Conservation (phyloP, 2,797 vertebrate genomes). For the Tamandua tetradactyla region DNA sequence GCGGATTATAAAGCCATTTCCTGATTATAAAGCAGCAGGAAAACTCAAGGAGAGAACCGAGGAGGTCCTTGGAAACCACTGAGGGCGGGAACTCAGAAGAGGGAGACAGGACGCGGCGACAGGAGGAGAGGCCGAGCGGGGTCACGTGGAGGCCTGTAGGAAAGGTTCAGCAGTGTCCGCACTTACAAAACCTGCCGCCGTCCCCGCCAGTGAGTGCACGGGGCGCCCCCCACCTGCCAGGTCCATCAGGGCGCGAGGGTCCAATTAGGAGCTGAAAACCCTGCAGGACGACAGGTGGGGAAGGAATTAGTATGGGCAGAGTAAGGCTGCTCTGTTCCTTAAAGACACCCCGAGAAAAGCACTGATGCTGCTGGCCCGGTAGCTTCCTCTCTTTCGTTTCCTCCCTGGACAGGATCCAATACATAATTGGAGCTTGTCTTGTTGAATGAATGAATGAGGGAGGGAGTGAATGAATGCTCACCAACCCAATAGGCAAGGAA, state of each 20-base stretch:
- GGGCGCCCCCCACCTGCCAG: slow-evolving; percentile 74
- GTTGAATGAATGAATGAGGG: background rate
- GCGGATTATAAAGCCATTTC: slow-evolving; percentile 77
- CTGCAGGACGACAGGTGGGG: slow-evolving; percentile 80
- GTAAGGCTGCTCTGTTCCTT: background rate
- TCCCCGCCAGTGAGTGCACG: slow-evolving; percentile 19
- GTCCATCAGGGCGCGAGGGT: slow-evolving; percentile 74
- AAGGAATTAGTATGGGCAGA: background rate
- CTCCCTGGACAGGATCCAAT: background rate
- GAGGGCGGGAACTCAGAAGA: slow-evolving; percentile 65
- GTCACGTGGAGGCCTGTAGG: slow-evolving; percentile 76
- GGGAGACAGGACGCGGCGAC: slow-evolving; percentile 80
- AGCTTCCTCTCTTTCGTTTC: fast-evolving
- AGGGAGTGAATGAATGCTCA: background rate
- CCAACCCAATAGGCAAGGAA: background rate
- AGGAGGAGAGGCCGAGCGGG: slow-evolving; percentile 80
- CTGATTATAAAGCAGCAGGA: slow-evolving; percentile 70
- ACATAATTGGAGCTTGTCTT: background rate
- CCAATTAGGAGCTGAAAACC: slow-evolving; percentile 88
- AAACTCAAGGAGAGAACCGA: slow-evolving; percentile 59
- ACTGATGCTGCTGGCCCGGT: fast-evolving
- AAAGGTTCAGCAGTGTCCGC: slow-evolving; percentile 79
- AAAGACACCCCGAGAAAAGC: background rate
- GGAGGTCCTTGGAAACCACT: slow-evolving; percentile 60
- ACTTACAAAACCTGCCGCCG: slow-evolving; percentile 79